Evolutionary conservation across 2,113 vertebrate species (phyloP), one percentile per base, ranked within the genome.

Genomic region (Labeo rohita): DNA sequence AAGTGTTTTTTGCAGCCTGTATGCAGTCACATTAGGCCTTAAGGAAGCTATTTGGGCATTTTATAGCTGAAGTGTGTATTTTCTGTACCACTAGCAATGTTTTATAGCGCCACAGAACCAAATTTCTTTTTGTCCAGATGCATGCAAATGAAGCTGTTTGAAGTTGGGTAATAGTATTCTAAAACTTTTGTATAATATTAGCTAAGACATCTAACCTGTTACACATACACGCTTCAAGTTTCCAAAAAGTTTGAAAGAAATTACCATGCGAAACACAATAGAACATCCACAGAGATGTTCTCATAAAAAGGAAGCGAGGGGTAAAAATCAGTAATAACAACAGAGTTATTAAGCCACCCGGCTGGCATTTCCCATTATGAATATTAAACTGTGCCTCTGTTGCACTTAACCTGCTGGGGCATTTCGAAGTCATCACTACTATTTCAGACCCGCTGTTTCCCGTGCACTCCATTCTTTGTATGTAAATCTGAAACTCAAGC

Each of bases 401-500:
- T 56, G 65, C 65, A 43, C 84, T 82, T 77, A 72, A 80, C 79
- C 80, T 80, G 66, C 73, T 47, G n/a, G 7, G 34, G 39, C 34
- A 65, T 66, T 81, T 80, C 68, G 61, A 84, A 63, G 43, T 73
- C 70, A 9, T 34, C 18, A 43, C 77, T 78, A 75, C 66, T 76
- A 84, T 86, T 86, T 49, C 84, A 45, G 54, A 54, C 66, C 47
- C 15, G 47, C 73, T 79, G 73, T 50, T n/a, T 85, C 61, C 79
- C 7, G 39, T n/a, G 21, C 12, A 70, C 70, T 54, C n/a, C 21
- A 63, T n/a, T 59, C 54, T 88, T 79, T 77, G 63, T 28, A 85
- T 87, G 78, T 83, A 83, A 87, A 87, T 83, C 83, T 85, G 43
- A 2, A 84, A 83, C 28, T 87, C 68, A 78, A 83, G 80, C 72